phyloP scores from a whole-genome alignment of 2,797 vertebrate genomes.

The Lagocephalus sceleratus region DNA sequence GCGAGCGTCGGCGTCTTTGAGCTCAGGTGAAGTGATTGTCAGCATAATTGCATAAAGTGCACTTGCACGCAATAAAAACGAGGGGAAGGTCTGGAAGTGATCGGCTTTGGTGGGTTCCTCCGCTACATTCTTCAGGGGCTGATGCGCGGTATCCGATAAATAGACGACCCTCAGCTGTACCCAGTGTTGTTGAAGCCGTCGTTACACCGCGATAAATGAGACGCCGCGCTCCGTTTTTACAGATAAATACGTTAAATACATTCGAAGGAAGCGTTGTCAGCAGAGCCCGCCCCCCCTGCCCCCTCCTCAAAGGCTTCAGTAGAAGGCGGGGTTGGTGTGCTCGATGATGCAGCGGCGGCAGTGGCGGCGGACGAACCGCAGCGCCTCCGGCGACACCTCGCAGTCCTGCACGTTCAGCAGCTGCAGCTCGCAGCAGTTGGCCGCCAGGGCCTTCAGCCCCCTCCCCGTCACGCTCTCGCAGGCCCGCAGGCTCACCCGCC shows the following conservation, averaged over 20 bases:
- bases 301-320: too few species aligned
- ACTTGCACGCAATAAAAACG: constrained; percentile 42
- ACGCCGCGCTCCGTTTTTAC: constrained; percentile 49
- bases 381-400: constrained; percentile 91
- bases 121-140: constrained; percentile 61
- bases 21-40: constrained; percentile 62
- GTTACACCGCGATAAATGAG: constrained; percentile 41
- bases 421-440: constrained; percentile 96
- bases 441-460: constrained; percentile 90
- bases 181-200: constrained; percentile 58
- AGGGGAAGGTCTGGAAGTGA: constrained; percentile 20
- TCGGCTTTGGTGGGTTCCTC: constrained; percentile 28
- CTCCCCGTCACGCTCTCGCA: constrained; percentile 94
- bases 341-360: constrained; percentile 97
- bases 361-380: constrained; percentile 91
- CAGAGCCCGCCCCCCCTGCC: too few species aligned
- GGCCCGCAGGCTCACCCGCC: constrained; percentile 92
- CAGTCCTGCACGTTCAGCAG: constrained; percentile 98
- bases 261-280: constrained; percentile 60
- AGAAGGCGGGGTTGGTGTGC: constrained; percentile 98
- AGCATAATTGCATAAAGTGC: constrained; percentile 58
- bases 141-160: constrained; percentile 54
- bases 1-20: constrained; percentile 24
- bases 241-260: constrained; percentile 76
- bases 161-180: constrained; percentile 53